Evolutionary conservation across 2,113 vertebrate genomes (phyloP).

Genomic region (Labeo rohita): DNA sequence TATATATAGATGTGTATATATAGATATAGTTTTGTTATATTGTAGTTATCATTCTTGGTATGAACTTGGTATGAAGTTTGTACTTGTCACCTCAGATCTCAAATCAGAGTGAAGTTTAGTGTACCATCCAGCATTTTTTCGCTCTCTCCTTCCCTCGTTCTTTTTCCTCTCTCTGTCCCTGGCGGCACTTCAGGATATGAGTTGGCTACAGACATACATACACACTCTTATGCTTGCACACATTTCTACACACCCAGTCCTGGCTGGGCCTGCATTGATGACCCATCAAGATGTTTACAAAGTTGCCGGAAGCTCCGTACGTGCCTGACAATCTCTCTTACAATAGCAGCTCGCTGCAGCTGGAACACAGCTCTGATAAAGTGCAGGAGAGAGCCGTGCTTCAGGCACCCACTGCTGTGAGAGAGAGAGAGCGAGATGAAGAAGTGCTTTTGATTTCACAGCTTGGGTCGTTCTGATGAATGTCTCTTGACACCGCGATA

Average conservation of each 20-base stretch:
- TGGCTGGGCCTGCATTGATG: slow-evolving; percentile 57
- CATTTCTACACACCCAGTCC: slow-evolving; percentile 36
- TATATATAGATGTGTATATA: too few relatives aligned
- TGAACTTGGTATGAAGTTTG: not conserved
- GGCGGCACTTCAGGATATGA: not conserved
- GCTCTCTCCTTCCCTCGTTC: not conserved
- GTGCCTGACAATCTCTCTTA: slow-evolving; percentile 41
- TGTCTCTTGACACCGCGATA: slow-evolving; percentile 61
- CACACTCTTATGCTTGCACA: not conserved
- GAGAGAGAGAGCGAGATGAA: slow-evolving; percentile 36
- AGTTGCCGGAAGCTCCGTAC: slow-evolving; percentile 38
- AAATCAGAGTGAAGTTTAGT: not conserved
- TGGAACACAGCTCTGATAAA: slow-evolving; percentile 55
- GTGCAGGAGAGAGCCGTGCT: slow-evolving; percentile 39
- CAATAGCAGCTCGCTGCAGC: slow-evolving; percentile 16
- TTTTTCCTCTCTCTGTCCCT: slow-evolving; percentile 21
- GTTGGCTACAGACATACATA: not conserved
- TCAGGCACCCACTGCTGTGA: slow-evolving; percentile 36
- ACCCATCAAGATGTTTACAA: slow-evolving; percentile 56
- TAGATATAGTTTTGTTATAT: not conserved
- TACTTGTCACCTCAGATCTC: not conserved
- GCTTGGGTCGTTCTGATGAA: slow-evolving; percentile 61
- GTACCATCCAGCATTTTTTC: not conserved
- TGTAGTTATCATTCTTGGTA: not conserved
- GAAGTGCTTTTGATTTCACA: slow-evolving; percentile 56